Evolutionary conservation across 1,140 invertebrate genomes (phyloP).

Genomic region (Chlorops oryzae): DNA sequence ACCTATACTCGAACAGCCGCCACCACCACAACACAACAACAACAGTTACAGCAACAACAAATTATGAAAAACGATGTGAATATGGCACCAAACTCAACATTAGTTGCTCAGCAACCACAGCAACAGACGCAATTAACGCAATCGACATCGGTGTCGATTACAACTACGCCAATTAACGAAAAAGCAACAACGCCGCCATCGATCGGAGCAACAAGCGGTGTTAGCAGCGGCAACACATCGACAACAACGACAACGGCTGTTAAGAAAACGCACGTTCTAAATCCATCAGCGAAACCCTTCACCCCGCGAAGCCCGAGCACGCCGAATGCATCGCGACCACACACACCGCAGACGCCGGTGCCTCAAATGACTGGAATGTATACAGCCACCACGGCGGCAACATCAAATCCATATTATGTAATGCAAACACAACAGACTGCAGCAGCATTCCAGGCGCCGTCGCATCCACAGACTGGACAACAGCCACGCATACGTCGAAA

Average conservation of each 20-base stretch:
- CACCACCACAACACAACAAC: neutral
- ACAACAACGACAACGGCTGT: conserved; percentile 52
- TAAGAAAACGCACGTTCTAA: conserved; percentile 51
- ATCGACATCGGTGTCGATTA: conserved; percentile 8
- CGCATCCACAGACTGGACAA: conserved; percentile 48
- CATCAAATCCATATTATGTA: conserved; percentile 48
- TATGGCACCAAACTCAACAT: too few relatives aligned
- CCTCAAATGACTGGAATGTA: conserved; percentile 45
- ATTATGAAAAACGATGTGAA: too few relatives aligned
- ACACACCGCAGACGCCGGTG: conserved; percentile 78
- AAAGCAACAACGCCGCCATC: conserved; percentile 27
- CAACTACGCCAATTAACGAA: conserved; percentile 14
- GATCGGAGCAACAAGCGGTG: conserved; percentile 28
- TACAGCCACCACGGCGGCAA: conserved; percentile 25
- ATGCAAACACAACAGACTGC: conserved; percentile 49
- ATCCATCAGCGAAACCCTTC: conserved; percentile 79
- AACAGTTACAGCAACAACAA: conserved; percentile 4
- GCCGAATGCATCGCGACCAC: conserved; percentile 60
- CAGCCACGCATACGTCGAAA: conserved; percentile 33
- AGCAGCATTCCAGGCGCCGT: conserved; percentile 50
- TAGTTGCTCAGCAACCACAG: conserved; percentile 27
- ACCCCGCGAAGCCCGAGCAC: conserved; percentile 67
- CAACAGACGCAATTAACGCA: conserved; percentile 3
- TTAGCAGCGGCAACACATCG: conserved; percentile 17
- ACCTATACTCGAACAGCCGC: neutral